These are phyloP conservation scores for Papilio xuthus DNA, from an alignment of 1,140 invertebrate species.

Conservation along the genomic window DNA sequence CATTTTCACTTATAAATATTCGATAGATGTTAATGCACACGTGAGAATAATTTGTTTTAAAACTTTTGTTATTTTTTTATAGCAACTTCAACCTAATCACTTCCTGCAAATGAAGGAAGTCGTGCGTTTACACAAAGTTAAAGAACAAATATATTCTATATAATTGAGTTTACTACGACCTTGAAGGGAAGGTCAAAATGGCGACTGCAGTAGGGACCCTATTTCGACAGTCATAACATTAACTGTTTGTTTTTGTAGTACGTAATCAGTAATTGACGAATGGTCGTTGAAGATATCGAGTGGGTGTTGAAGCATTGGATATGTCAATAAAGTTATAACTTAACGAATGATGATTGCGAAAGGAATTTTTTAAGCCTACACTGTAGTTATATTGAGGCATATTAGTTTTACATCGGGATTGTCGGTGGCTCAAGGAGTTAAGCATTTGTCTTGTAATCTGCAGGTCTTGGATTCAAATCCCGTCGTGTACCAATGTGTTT, in stretches of 20 bases:
- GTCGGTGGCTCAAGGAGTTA: too few relatives aligned
- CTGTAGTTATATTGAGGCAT: neutral
- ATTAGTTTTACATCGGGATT: neutral
- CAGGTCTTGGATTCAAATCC: too few relatives aligned
- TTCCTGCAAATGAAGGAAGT: constrained; percentile 79
- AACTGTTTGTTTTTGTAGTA: constrained; percentile 66
- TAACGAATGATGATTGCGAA: constrained; percentile 37
- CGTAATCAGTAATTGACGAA: constrained; percentile 68
- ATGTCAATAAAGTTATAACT: constrained; percentile 48
- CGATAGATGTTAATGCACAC: constrained; percentile 58
- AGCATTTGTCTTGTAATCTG: too few relatives aligned
- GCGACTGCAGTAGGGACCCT: constrained; percentile 52
- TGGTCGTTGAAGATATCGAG: constrained; percentile 57
- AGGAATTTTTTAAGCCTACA: constrained; percentile 6
- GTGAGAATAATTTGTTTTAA: constrained; percentile 70
- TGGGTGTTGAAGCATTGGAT: constrained; percentile 60
- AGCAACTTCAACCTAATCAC: constrained; percentile 73
- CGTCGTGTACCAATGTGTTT: too few relatives aligned
- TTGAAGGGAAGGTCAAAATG: constrained; percentile 72
- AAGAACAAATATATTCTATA: constrained; percentile 54
- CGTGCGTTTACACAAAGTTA: constrained; percentile 77
- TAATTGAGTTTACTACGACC: constrained; percentile 56
- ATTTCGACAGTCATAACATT: constrained; percentile 63
- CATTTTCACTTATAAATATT: constrained; percentile 41
- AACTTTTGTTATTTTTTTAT: constrained; percentile 76